Percentiles rank a stretch among this genome's conserved stretches.
Evolutionary conservation across 2,888 invertebrate species (phyloP).

Genomic region (Hemicrepidius hirtus): DNA sequence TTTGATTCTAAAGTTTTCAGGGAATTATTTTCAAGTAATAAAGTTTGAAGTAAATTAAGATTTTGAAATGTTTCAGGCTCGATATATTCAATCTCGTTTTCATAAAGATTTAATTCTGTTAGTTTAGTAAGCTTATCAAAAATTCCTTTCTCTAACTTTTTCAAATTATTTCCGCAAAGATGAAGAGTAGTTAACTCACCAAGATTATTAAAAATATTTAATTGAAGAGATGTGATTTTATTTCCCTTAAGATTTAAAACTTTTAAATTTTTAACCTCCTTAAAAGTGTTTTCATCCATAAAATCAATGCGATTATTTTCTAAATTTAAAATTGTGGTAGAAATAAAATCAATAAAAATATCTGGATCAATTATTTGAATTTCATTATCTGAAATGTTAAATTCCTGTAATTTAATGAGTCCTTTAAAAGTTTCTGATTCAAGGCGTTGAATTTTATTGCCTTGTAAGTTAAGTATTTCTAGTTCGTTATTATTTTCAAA

Average conservation of each 20-base stretch:
- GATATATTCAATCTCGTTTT: conserved; percentile 10
- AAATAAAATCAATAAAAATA: neutral
- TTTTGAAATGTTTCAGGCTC: conserved; percentile 16
- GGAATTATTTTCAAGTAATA: neutral
- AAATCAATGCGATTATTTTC: neutral
- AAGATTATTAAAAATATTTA: neutral
- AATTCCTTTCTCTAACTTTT: neutral
- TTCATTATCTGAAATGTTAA: neutral
- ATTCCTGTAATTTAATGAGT: neutral
- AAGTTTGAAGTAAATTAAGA: neutral
- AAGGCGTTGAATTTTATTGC: neutral
- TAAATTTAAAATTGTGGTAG: neutral
- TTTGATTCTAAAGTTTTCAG: neutral
- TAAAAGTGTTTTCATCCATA: neutral
- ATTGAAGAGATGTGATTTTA: neutral
- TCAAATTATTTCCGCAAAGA: neutral
- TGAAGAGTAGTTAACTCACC: neutral
- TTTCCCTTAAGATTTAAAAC: neutral
- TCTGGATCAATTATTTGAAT: neutral
- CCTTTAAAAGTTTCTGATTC: neutral
- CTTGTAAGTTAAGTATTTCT: neutral
- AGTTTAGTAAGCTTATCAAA: neutral
- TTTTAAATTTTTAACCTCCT: neutral
- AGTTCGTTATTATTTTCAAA: neutral
- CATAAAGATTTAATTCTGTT: neutral